Base-by-base conservation (phyloP, 2,888 invertebrate species). In the Melinaea menophilus region DNA sequence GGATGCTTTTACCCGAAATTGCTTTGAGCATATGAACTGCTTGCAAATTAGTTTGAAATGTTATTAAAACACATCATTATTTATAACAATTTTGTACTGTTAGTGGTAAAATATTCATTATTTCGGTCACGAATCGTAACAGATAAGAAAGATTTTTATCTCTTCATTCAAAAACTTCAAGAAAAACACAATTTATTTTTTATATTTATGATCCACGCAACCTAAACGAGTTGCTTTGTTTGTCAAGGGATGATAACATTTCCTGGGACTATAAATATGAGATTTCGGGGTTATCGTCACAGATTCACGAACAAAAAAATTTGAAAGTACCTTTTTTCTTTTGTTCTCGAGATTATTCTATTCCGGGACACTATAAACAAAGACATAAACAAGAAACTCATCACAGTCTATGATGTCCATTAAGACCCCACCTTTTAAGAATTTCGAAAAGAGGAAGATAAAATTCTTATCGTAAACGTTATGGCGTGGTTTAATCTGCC, bases 281-380 rank as follows among this genome's bases (percentile, higher is more conserved):
- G 54, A 63, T 65, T 62, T 45, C 45, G 45, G 55, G 48, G 65
- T 67, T 67, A 67, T 63, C 67, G 59, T 58, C 55, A 61, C 63
- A 56, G 61, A 59, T 65, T 63, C 46, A 58, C 58, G 45, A 62
- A 57, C 55, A 59, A 65, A 59, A 67, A 67, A 67, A 48, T 59
- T 61, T 56, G 55, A 61, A 59, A 57, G 61, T 58, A 65, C 58
- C 58, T 65, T 62, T 67, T 64, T 61, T 56, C 68, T 60, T 71
- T 71, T 72, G 71, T 71, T 66, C 67, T 59, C 75, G 72, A 80
- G 82, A 84, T 83, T 82, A 82, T 76, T 75, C 72, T 73, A 79
- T 79, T 80, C 71, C 70, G 67, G 66, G 64, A 60, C 67, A 55
- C 67, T 64, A 66, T 71, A 70, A 71, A 69, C 69, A 66, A 69